Conservation (phyloP, 2,113 vertebrate species). For the Telmatochromis sp. region DNA sequence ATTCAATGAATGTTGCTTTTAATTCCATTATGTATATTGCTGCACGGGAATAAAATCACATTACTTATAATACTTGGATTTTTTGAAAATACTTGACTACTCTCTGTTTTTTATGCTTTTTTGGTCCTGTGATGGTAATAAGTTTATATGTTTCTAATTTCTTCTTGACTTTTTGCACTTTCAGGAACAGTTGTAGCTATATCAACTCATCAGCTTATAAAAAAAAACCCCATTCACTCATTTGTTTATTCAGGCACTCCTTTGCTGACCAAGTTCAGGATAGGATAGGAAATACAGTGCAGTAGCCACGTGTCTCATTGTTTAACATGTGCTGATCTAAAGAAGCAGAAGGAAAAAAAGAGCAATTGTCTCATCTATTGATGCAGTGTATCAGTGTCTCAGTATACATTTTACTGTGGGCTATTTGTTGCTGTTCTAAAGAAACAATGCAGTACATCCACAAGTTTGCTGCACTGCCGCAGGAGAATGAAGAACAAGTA, state of each 20-base stretch:
- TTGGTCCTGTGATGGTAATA: background rate
- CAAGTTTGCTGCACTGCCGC: background rate
- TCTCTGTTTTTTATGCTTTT: background rate
- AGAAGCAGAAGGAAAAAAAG: background rate
- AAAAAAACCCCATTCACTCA: fast-evolving
- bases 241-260: background rate
- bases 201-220: background rate
- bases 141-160: background rate
- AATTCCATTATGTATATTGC: background rate
- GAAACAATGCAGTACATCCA: background rate
- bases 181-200: background rate
- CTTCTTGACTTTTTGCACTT: background rate
- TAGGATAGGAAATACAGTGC: background rate
- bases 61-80: background rate
- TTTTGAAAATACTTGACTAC: background rate
- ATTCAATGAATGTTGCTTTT: background rate
- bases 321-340: background rate
- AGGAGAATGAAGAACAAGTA: background rate
- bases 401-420: background rate
- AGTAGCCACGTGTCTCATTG: background rate
- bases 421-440: background rate
- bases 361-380: background rate
- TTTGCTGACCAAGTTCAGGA: background rate
- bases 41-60: background rate
- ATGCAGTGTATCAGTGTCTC: background rate